A percentile compares a stretch with the other conserved stretches of the same genome.
phyloP scores from a whole-genome alignment of 2,888 invertebrate species.

The Pterostichus madidus region DNA sequence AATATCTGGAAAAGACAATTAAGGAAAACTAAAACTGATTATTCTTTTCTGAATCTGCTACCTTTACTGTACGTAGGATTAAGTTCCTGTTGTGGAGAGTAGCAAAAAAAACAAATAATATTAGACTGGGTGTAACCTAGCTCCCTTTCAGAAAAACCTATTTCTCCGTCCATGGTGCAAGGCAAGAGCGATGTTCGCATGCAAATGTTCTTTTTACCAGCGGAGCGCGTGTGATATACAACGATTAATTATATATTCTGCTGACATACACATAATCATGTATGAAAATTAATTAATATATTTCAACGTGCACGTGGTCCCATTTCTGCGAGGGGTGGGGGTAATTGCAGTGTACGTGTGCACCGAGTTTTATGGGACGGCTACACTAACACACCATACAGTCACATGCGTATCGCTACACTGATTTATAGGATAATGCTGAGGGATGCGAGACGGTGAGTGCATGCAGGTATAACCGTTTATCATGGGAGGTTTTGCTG shows the following conservation, averaged over 20 bases:
- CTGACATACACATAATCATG: constrained; percentile 72
- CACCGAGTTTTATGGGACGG: constrained; percentile 36
- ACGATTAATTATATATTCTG: constrained; percentile 73
- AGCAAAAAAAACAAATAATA: too few species aligned
- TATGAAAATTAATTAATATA: constrained; percentile 72
- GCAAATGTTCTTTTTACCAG: constrained; percentile 56
- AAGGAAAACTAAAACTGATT: too few species aligned
- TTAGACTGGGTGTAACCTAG: background rate
- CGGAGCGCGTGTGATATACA: constrained; percentile 59
- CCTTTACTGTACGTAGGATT: too few species aligned
- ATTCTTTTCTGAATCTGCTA: too few species aligned
- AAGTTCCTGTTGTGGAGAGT: too few species aligned
- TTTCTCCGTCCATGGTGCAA: background rate
- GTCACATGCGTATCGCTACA: constrained; percentile 34
- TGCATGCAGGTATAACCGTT: background rate
- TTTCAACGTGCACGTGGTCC: constrained; percentile 45
- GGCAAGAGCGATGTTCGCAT: constrained; percentile 3
- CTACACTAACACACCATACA: constrained; percentile 1
- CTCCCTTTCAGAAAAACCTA: background rate
- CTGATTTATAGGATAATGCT: constrained; percentile 10
- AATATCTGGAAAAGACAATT: too few species aligned
- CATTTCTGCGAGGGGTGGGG: background rate
- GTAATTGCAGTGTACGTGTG: constrained; percentile 30
- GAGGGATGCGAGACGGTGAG: constrained; percentile 2
- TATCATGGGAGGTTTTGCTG: constrained; percentile 5